Conservation (phyloP, 2,888 invertebrate species). For the Meiosimyza decipiens region DNA sequence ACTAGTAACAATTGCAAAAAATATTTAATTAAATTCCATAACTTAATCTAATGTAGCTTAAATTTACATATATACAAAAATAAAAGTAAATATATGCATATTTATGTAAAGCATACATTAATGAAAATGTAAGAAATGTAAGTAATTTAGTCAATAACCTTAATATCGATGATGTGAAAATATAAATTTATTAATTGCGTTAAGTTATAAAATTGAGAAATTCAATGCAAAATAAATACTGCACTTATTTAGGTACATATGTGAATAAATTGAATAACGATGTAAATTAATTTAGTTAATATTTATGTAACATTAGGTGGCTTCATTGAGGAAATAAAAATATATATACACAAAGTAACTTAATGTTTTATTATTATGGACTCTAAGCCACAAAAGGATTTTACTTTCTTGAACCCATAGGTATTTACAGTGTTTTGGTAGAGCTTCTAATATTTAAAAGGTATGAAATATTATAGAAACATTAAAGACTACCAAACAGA, state of each 20-base stretch:
- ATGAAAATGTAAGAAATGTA: not conserved
- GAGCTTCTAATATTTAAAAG: no score
- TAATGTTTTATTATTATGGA: not conserved
- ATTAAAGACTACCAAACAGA: no score
- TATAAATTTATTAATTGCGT: no score
- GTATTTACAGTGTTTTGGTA: no score
- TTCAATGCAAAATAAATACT: slow-evolving; percentile 4
- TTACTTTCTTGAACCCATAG: no score
- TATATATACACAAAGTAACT: slow-evolving; percentile 23
- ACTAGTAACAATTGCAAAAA: slow-evolving; percentile 28
- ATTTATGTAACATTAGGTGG: slow-evolving; percentile 34
- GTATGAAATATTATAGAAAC: no score
- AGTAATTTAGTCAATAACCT: not conserved
- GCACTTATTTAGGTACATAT: slow-evolving; percentile 1
- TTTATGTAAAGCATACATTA: slow-evolving; percentile 5
- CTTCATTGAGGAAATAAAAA: slow-evolving; percentile 33
- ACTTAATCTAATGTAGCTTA: slow-evolving; percentile 13
- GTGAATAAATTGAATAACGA: slow-evolving; percentile 12
- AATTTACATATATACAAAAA: slow-evolving; percentile 21
- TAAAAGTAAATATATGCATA: slow-evolving; percentile 31
- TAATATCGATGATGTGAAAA: slow-evolving; percentile 13
- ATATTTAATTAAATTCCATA: slow-evolving; percentile 19
- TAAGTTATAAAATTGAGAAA: not conserved
- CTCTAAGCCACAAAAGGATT: no score
- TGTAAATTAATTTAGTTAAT: slow-evolving; percentile 30